phyloP scores from a whole-genome alignment of 2,113 vertebrate genomes.

The Rhinichthys klamathensis region DNA sequence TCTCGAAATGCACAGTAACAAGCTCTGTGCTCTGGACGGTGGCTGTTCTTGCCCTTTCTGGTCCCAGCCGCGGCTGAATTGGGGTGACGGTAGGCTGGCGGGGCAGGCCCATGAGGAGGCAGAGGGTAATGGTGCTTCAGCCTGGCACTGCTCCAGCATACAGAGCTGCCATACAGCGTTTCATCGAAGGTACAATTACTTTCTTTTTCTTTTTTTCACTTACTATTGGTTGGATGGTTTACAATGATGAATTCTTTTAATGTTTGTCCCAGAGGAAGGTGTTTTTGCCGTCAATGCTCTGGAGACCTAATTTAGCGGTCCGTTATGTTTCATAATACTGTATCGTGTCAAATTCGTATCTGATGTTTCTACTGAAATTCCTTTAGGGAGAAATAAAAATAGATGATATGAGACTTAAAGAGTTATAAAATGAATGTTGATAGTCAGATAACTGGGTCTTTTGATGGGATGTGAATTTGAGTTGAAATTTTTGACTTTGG shows the following conservation, averaged over 20 bases:
- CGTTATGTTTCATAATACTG: neutral
- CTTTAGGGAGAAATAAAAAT: conserved; percentile 4
- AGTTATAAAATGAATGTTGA: neutral
- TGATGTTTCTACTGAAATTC: neutral
- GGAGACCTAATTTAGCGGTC: conserved; percentile 6
- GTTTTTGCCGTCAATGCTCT: neutral
- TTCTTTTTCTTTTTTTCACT: neutral
- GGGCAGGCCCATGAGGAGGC: conserved; percentile 48
- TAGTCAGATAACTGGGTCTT: neutral
- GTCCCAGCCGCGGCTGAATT: neutral
- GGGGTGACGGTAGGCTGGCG: neutral
- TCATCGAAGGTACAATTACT: conserved; percentile 56
- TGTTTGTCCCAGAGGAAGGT: neutral
- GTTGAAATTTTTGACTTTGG: neutral
- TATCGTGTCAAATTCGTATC: neutral
- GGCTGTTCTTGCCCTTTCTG: neutral
- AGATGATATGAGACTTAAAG: neutral
- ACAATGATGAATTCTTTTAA: neutral
- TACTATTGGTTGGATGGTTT: neutral
- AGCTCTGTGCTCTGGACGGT: neutral
- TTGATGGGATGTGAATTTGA: neutral
- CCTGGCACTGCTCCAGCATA: conserved; percentile 37
- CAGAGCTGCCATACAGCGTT: conserved; percentile 47
- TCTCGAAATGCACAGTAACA: neutral
- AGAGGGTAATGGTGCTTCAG: conserved; percentile 44